phyloP scores from a whole-genome alignment of 2,113 vertebrate species.

The Indri indri region DNA sequence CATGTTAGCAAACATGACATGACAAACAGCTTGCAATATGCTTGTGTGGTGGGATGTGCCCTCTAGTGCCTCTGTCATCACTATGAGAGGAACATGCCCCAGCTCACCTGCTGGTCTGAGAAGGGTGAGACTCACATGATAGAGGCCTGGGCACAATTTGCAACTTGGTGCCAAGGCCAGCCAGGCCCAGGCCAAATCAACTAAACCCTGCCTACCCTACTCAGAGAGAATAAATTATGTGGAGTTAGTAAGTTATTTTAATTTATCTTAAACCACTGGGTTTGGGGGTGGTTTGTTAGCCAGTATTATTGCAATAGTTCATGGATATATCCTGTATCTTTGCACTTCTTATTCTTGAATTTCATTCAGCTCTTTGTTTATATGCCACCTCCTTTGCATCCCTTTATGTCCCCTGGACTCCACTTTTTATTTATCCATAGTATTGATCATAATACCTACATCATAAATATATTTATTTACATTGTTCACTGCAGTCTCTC shows the following conservation, averaged over 20 bases:
- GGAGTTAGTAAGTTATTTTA: neutral
- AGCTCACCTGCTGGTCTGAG: neutral
- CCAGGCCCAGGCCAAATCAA: neutral
- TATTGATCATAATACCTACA: neutral
- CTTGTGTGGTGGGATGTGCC: neutral
- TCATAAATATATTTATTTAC: neutral
- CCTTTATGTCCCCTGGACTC: neutral
- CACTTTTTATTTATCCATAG: neutral
- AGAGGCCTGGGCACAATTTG: neutral
- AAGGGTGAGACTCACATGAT: neutral
- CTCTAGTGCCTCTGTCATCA: neutral
- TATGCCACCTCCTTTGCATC: neutral
- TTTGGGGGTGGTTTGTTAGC: neutral
- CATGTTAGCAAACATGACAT: neutral
- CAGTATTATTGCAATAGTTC: neutral
- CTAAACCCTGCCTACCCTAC: neutral
- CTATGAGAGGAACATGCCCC: neutral
- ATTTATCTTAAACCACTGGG: neutral
- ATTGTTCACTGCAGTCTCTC: neutral
- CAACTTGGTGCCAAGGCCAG: neutral
- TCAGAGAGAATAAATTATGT: neutral
- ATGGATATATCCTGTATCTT: neutral
- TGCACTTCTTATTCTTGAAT: neutral
- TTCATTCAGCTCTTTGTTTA: neutral
- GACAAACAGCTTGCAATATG: neutral